Evolutionary conservation across 2,888 invertebrate species (phyloP).

Genomic region (Drosophila yooni): DNA sequence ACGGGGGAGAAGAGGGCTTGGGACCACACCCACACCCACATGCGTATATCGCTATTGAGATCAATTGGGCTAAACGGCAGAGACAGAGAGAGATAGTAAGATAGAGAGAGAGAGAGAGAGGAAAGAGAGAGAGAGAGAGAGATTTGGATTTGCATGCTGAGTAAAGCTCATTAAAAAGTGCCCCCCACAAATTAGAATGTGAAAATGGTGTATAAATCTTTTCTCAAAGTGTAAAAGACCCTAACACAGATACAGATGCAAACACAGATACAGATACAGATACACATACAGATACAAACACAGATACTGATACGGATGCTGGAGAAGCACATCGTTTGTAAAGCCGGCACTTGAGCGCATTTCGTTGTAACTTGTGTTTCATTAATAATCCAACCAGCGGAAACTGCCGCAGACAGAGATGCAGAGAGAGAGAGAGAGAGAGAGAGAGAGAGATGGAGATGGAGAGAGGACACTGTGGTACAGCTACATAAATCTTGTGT

Average conservation of each 20-base stretch:
- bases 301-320: conserved; percentile 31
- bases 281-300: not conserved
- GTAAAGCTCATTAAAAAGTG: conserved; percentile 66
- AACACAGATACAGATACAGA: conserved; percentile 3
- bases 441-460: conserved; percentile 6
- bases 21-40: conserved; percentile 49
- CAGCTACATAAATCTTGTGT: conserved; percentile 77
- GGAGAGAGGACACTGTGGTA: conserved; percentile 2
- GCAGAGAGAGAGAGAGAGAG: conserved; percentile 1
- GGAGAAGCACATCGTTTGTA: conserved; percentile 37
- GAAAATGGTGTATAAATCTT: conserved; percentile 56
- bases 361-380: conserved; percentile 78
- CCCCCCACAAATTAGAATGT: conserved; percentile 56
- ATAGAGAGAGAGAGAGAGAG: conserved; percentile 6
- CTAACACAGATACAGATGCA: not conserved
- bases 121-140: too few species aligned
- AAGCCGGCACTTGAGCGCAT: conserved; percentile 65
- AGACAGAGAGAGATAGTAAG: conserved; percentile 8
- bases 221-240: conserved; percentile 9
- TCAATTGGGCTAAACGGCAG: conserved; percentile 36
- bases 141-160: conserved; percentile 61
- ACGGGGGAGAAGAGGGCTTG: not conserved
- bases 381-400: conserved; percentile 67
- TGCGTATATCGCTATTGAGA: conserved; percentile 35
- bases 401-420: not conserved